Evolutionary conservation across 2,888 invertebrate genomes (phyloP), one percentile per base, ranked within the genome.

Genomic region (Papilio elwesi): DNA sequence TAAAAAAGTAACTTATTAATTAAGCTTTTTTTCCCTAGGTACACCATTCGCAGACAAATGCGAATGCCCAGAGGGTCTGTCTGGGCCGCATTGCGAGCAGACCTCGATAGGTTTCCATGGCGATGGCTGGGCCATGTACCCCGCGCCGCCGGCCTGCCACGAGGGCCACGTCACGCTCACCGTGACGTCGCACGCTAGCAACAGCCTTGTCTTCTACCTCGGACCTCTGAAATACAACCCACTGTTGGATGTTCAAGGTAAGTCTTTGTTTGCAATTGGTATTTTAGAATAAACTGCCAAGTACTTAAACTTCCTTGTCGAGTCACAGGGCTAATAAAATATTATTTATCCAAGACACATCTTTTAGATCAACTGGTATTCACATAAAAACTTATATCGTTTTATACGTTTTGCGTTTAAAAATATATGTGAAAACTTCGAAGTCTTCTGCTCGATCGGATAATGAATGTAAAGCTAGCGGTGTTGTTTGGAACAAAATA

Each of bases 91-190:
- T 73, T 99, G 99, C 88, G 98, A 99, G 90, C 95, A 97, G 75
- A 96, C 97, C 0, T 96, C 96, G 0, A 96, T 98, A 77, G 97
- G 97, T 26, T 99, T 99, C 92, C 95, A 95, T 76, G 97, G 98
- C n/a, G 95, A 96, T 79, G 98, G 98, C 11, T 99, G 97, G 95
- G 98, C 99, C 0, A 96, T 99, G 95, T 98, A 98, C 93, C 96
- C 97, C 0, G 95, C 98, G 0, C 96, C 98, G 49, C 96, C 97
- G 49, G 96, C 97, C 7, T 99, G 99, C 87, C 96, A 97, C 77
- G 96, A 97, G 72, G 97, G 98, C 0, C 96, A 95, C 78, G 96
- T 98, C 72, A 96, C 96, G 38, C 86, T 99, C 73, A 97, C 98
- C 77, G 95, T 99, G 80, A 95, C 96, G 55, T 96, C 99, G 0